A percentile compares a stretch with the other conserved stretches of the same genome.
These are phyloP conservation scores for Arbacia lixula DNA, from an alignment of 53 echinoderm and acorn worm species.

Conservation along the genomic window DNA sequence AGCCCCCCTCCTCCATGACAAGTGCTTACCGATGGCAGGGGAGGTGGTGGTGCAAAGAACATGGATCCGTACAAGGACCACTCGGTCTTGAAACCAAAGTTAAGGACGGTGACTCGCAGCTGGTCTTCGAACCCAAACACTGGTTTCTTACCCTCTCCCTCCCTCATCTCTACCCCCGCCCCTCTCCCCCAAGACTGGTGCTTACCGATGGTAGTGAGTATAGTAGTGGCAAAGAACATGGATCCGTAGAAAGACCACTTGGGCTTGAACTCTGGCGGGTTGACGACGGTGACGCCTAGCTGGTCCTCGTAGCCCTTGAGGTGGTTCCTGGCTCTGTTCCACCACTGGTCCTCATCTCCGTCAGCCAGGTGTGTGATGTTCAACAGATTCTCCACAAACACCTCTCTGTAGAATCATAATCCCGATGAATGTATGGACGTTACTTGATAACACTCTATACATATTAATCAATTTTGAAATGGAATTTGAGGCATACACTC, in stretches of 20 bases:
- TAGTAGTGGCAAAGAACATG: slow-evolving; percentile 86
- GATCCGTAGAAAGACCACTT: slow-evolving; percentile 90
- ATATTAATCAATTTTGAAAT: too few species aligned
- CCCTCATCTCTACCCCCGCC: not conserved
- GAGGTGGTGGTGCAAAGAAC: too few species aligned
- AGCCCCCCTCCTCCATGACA: too few species aligned
- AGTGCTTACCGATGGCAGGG: too few species aligned
- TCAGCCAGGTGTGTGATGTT: slow-evolving; percentile 21
- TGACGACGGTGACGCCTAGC: slow-evolving; percentile 10
- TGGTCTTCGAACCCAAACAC: slow-evolving; percentile 11
- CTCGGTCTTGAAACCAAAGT: slow-evolving; percentile 2
- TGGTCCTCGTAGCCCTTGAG: slow-evolving; percentile 22
- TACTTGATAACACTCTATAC: too few species aligned
- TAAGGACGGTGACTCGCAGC: slow-evolving; percentile 12
- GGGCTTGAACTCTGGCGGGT: not conserved
- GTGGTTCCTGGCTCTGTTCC: slow-evolving; percentile 44
- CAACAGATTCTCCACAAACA: not conserved
- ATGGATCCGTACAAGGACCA: slow-evolving; percentile 91
- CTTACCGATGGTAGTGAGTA: slow-evolving; percentile 94
- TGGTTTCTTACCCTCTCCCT: not conserved
- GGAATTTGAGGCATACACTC: too few species aligned
- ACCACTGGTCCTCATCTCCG: slow-evolving; percentile 39
- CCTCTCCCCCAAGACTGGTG: not conserved
- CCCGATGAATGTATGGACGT: too few species aligned
- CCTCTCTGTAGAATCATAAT: too few species aligned